phyloP scores from a whole-genome alignment of 1,140 invertebrate genomes.

The Drosophila lowei region DNA sequence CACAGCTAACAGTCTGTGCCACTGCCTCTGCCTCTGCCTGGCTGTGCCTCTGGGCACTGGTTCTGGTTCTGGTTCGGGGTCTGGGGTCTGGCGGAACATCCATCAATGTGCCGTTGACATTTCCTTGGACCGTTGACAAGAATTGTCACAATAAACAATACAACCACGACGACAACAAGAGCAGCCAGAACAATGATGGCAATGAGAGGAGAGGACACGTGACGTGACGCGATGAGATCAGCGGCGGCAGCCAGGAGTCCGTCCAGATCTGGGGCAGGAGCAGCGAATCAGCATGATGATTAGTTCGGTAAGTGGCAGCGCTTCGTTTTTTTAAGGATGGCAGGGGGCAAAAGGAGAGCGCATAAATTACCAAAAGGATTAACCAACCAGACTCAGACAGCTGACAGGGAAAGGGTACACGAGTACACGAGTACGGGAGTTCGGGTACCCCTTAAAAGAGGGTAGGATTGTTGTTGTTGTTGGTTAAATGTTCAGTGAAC shows the following conservation, averaged over 20 bases:
- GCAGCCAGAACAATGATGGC: constrained; percentile 40
- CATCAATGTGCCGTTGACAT: constrained; percentile 81
- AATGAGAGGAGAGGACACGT: constrained; percentile 67
- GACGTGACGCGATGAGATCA: constrained; percentile 44
- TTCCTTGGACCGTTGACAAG: constrained; percentile 77
- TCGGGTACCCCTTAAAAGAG: constrained; percentile 11
- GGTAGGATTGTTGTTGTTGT: constrained; percentile 50
- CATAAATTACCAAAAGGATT: constrained; percentile 79
- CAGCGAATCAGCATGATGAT: constrained; percentile 64
- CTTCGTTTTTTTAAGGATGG: constrained; percentile 24
- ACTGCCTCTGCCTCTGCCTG: neutral
- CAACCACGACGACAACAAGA: constrained; percentile 65
- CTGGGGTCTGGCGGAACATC: constrained; percentile 63
- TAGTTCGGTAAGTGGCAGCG: constrained; percentile 78
- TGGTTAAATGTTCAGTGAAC: constrained; percentile 55
- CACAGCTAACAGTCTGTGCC: constrained; percentile 5
- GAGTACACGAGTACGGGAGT: no score
- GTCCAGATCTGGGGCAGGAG: constrained; percentile 2
- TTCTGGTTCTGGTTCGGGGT: constrained; percentile 3
- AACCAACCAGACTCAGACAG: constrained; percentile 65
- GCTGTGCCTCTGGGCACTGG: constrained; percentile 23
- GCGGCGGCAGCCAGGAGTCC: constrained; percentile 3
- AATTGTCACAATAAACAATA: constrained; percentile 82
- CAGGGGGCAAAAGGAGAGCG: constrained; percentile 47
- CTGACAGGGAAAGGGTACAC: constrained; percentile 47